A percentile compares a stretch with the other conserved stretches of the same genome.
Conservation (phyloP, 2,888 invertebrate genomes). For the Andrena hattorfiana region DNA sequence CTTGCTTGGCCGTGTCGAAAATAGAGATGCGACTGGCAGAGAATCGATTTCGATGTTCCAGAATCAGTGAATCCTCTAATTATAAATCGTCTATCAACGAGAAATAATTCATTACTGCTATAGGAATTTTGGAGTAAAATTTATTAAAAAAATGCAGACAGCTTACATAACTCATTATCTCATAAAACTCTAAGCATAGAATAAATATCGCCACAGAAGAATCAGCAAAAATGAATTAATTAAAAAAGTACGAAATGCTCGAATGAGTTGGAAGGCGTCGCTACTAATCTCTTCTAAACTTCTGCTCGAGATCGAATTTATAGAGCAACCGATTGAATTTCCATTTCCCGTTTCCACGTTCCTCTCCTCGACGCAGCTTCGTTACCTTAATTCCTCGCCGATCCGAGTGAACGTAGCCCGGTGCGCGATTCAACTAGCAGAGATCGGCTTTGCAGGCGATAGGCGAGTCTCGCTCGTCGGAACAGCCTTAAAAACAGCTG, state of each 20-base stretch:
- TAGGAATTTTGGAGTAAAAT: not conserved
- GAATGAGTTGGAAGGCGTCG: no score
- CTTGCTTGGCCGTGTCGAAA: conserved; percentile 56
- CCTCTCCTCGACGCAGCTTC: not conserved
- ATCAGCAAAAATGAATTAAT: no score
- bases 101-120: not conserved
- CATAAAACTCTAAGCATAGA: no score
- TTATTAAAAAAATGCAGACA: not conserved
- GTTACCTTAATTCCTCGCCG: conserved; percentile 28
- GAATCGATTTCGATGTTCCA: conserved; percentile 28
- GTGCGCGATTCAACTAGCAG: conserved; percentile 1
- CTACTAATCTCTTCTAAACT: not conserved
- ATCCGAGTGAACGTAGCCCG: not conserved
- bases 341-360: not conserved
- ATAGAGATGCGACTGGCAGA: conserved; percentile 45
- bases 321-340: not conserved
- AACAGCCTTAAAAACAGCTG: conserved; percentile 14
- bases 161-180: no score
- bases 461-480: not conserved
- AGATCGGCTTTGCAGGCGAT: conserved; percentile 30
- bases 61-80: not conserved
- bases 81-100: not conserved
- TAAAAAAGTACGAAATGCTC: no score
- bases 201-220: no score
- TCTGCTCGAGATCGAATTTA: not conserved